phyloP scores from a whole-genome alignment of 2,113 vertebrate genomes.

The Corythoichthys intestinalis region DNA sequence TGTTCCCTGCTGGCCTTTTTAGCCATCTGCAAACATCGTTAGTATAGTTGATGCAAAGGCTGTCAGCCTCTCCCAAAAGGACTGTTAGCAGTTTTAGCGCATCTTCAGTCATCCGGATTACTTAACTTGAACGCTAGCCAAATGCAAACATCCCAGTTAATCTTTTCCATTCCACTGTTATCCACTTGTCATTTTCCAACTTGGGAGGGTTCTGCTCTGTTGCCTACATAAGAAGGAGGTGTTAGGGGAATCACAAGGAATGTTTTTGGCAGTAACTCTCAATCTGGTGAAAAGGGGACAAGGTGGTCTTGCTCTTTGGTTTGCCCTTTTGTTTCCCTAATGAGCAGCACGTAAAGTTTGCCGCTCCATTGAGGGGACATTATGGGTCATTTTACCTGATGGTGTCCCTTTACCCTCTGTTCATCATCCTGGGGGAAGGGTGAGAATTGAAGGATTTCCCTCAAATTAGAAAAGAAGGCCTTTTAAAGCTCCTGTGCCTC shows the following conservation, averaged over 20 bases:
- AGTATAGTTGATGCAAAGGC: constrained; percentile 36
- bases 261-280: neutral
- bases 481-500: constrained; percentile 3
- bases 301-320: constrained; percentile 47
- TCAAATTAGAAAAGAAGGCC: neutral
- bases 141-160: constrained; percentile 41
- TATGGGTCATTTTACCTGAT: constrained; percentile 66
- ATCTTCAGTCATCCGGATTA: constrained; percentile 34
- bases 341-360: constrained; percentile 58
- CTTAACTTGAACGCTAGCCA: constrained; percentile 28
- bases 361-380: constrained; percentile 55
- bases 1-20: constrained; percentile 17
- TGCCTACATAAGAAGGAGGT: constrained; percentile 26
- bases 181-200: constrained; percentile 33
- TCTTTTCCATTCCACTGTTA: constrained; percentile 47
- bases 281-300: constrained; percentile 20
- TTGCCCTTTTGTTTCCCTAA: constrained; percentile 61
- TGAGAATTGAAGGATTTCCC: constrained; percentile 8
- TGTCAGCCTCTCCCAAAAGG: constrained; percentile 35
- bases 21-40: constrained; percentile 64
- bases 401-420: constrained; percentile 26
- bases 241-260: constrained; percentile 17
- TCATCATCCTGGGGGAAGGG: constrained; percentile 39
- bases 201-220: constrained; percentile 36
- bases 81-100: constrained; percentile 33